These are phyloP conservation scores for Bothrops jararaca DNA, from an alignment of 2,113 vertebrate species.

Conservation along the genomic window DNA sequence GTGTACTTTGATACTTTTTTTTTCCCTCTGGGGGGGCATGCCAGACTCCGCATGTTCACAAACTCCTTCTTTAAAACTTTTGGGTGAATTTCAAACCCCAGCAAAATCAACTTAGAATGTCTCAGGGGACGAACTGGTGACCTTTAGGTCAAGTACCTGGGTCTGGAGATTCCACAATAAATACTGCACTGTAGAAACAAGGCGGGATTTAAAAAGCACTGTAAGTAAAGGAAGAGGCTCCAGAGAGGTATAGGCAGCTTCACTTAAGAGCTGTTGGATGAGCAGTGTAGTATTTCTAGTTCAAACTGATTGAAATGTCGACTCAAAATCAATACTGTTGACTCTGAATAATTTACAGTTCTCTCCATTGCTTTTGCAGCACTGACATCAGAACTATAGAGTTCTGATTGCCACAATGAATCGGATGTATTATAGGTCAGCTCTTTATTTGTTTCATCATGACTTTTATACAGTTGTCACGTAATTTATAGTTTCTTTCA, in stretches of 20 bases:
- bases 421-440: conserved; percentile 75
- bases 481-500: conserved; percentile 80
- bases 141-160: conserved; percentile 68
- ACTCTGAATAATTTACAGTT: conserved; percentile 76
- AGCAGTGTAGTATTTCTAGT: conserved; percentile 73
- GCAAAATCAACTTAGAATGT: conserved; percentile 52
- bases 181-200: conserved; percentile 63
- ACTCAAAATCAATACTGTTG: conserved; percentile 79
- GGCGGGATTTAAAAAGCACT: conserved; percentile 66
- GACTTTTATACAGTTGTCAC: conserved; percentile 79
- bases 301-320: conserved; percentile 76
- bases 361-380: conserved; percentile 41
- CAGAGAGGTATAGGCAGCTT: conserved; percentile 56
- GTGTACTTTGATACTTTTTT: not conserved
- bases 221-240: conserved; percentile 46
- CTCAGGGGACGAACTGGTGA: conserved; percentile 50
- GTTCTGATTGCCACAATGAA: conserved; percentile 59
- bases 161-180: conserved; percentile 62
- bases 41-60: accelerated
- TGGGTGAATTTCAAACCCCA: not conserved
- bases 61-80: accelerated
- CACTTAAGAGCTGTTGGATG: conserved; percentile 60
- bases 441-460: conserved; percentile 80
- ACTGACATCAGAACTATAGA: conserved; percentile 53
- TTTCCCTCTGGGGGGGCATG: not conserved